phyloP scores from a whole-genome alignment of 2,888 invertebrate species.

The Drosophila neonasuta region DNA sequence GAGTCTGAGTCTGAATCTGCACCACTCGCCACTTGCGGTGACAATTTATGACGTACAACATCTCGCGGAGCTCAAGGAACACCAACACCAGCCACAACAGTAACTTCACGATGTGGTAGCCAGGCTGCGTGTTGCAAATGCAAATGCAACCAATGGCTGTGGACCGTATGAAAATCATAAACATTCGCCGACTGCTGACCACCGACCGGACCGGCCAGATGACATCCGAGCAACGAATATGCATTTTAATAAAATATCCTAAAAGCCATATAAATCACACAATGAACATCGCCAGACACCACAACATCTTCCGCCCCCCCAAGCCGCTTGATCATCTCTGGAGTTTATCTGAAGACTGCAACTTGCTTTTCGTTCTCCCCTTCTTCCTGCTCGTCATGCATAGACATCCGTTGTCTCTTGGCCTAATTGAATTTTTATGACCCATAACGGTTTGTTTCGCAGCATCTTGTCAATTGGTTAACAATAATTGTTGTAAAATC shows the following conservation, averaged over 20 bases:
- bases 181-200: conserved; percentile 72
- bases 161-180: conserved; percentile 82
- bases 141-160: conserved; percentile 41
- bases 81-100: conserved; percentile 4
- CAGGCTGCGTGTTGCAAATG: conserved; percentile 15
- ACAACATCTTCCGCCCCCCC: conserved; percentile 6
- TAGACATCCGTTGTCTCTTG: conserved; percentile 16
- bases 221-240: conserved; percentile 83
- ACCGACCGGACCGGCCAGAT: conserved; percentile 61
- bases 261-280: conserved; percentile 82
- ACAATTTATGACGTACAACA: conserved; percentile 80
- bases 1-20: conserved; percentile 19
- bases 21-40: conserved; percentile 52
- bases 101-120: conserved; percentile 48
- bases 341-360: conserved; percentile 15
- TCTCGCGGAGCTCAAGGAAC: conserved; percentile 26
- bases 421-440: conserved; percentile 44
- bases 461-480: conserved; percentile 32
- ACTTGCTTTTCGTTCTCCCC: neutral
- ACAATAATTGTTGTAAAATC: neutral
- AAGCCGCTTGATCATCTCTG: neutral
- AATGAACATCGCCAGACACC: conserved; percentile 29
- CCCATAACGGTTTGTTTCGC: conserved; percentile 49
- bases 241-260: conserved; percentile 83
- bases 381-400: neutral